Evolutionary conservation across 2,113 vertebrate species (phyloP), one percentile per base, ranked within the genome.

Genomic region (Procavia capensis): DNA sequence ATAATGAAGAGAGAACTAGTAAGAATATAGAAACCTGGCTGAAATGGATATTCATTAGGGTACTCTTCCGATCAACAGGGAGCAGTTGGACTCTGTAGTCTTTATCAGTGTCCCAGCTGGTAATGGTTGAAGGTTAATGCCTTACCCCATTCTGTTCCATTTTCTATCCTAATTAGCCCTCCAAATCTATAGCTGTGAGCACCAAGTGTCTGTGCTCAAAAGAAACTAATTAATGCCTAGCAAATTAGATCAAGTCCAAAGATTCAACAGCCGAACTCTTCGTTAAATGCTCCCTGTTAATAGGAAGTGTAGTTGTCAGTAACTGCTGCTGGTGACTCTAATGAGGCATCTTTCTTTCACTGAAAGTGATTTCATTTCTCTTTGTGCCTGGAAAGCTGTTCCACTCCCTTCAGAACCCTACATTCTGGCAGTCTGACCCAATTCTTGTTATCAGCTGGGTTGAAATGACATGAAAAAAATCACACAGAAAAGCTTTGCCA

Each of bases 201-300:
- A 99, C 99, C 98, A 98, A 98, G 98, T 98, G 98, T 99, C 99
- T 99, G 97, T 98, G 98, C 98, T 99, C 98, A 98, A 99, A 99
- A 98, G 98, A 98, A 99, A 99, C 98, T 99, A 99, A 99, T 99
- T 99, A 99, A 99, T 99, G 99, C 99, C 99, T 98, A 98, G 98
- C 99, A 99, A 99, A 99, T 99, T 99, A 99, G 99, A 99, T 99
- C 99, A 99, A 99, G 98, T 98, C 98, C 98, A 98, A 99, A 99
- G 99, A 99, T 99, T 98, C 98, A 98, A 98, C 99, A 99, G 98
- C 99, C 98, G 99, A 99, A 99, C 98, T 99, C 98, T 98, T 98
- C 98, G 98, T 98, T 99, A 99, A 99, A 99, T 98, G 98, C 98
- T 98, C 98, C 98, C 98, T 99, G 98, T 99, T 99, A 99, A 98